Evolutionary conservation across 2,797 vertebrate genomes (phyloP), one percentile per base, ranked within the genome.

Genomic region (Poecilia gillii): DNA sequence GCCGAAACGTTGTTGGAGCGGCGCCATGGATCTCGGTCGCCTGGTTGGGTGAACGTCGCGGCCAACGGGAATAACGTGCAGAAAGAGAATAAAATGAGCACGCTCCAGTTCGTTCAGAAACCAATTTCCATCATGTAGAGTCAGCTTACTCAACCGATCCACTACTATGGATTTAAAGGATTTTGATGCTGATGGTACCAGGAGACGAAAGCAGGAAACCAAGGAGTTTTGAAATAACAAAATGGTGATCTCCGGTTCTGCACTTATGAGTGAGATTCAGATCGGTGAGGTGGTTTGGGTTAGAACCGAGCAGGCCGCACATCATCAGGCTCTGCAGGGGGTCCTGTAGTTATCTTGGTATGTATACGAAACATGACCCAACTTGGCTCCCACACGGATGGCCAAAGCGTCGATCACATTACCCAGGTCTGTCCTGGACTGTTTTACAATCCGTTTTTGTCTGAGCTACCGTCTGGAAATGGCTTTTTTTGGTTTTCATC

Each of bases 1-100:
- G 87, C 85, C 85, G 77, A 90, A 91, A 90, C 82, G 85, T 87
- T 91, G 90, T 90, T 49, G 76, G 77, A n/a, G 49, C 41, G 4
- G 31, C 57, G 79, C 84, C 31, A 71, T 62, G 3, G 23, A 72
- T 84, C 84, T 7, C 25, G 72, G 76, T 77, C 72, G 33, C 72
- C 80, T 74, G 43, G 53, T 28, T 14, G 25, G 68, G 59, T 8
- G 57, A 64, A 64, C 0, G 39, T 55, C 51, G n/a, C 41, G 55
- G n/a, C 20, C 36, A 41, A 53, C 45, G 73, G 45, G 74, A 79
- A 71, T 5, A 11, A 16, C 6, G 6, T 23, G 74, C 7, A 51
- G 8, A 66, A 16, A 75, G 43, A 74, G 46, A 45, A 71, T 7
- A 6, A 23, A 72, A 36, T 18, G 23, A 75, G 62, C 46, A 9